phyloP scores from a whole-genome alignment of 2,797 vertebrate species.

The Poecilia gillii region DNA sequence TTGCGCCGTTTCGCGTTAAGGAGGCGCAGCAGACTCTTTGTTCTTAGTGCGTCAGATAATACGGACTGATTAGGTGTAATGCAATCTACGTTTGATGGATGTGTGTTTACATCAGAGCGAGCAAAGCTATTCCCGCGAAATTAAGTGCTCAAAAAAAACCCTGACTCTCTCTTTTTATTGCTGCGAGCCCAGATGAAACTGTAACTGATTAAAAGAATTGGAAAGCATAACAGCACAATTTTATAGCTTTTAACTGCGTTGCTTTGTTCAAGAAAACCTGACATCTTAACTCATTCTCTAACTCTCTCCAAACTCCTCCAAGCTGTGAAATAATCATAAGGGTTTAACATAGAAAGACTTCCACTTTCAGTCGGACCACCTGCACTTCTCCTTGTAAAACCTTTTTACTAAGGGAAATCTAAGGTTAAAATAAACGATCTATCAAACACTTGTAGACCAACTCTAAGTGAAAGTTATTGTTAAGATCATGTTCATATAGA shows the following conservation, averaged over 20 bases:
- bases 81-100: slow-evolving; percentile 1
- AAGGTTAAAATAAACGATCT: not conserved
- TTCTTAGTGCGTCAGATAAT: not conserved
- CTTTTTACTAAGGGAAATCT: too few species aligned
- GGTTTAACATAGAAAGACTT: not conserved
- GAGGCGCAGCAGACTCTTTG: not conserved
- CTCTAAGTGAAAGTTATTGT: not conserved
- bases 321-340: slow-evolving; percentile 10
- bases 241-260: not conserved
- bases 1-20: not conserved
- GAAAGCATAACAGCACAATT: slow-evolving; percentile 3
- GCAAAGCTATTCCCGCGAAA: not conserved
- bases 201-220: slow-evolving; percentile 9
- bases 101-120: not conserved
- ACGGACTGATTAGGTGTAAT: not conserved
- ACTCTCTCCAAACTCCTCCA: not conserved
- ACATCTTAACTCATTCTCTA: not conserved
- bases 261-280: not conserved
- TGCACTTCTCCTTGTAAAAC: not conserved
- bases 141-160: not conserved
- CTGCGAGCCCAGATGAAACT: not conserved
- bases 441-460: not conserved
- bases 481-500: not conserved
- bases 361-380: not conserved
- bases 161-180: not conserved